Conservation (phyloP, 2,888 invertebrate species). For the Tiliacea aurago region DNA sequence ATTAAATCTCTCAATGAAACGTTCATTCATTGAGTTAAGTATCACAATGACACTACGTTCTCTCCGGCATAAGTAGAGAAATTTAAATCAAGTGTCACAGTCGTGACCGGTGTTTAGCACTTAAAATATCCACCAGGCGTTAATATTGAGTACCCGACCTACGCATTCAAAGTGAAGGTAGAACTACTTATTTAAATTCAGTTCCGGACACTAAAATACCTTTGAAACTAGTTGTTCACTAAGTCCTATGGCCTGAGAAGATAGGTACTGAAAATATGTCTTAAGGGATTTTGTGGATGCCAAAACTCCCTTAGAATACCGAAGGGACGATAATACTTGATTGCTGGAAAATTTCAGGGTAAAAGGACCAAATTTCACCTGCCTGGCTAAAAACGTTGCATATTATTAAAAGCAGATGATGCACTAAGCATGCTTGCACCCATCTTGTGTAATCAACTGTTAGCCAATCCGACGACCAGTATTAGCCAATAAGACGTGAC, state of each 20-base stretch:
- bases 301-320: not conserved
- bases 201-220: constrained; percentile 13
- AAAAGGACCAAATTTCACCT: not conserved
- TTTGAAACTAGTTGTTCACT: not conserved
- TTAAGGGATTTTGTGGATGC: not conserved
- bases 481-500: constrained; percentile 58
- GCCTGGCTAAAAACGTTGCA: constrained; percentile 5
- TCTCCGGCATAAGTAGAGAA: constrained; percentile 47
- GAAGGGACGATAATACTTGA: not conserved
- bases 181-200: constrained; percentile 26
- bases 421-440: constrained; percentile 20
- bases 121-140: constrained; percentile 37
- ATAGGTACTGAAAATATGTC: not conserved
- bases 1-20: constrained; percentile 14
- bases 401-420: constrained; percentile 36
- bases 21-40: constrained; percentile 25
- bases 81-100: constrained; percentile 39
- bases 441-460: constrained; percentile 46
- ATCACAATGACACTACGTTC: constrained; percentile 14
- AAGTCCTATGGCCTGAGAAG: not conserved
- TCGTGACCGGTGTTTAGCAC: constrained; percentile 39
- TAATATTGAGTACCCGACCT: constrained; percentile 24
- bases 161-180: constrained; percentile 25
- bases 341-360: not conserved
- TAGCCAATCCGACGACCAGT: constrained; percentile 44